These are phyloP conservation scores for Carcina quercana DNA, from an alignment of 2,888 invertebrate species.

Conservation along the genomic window DNA sequence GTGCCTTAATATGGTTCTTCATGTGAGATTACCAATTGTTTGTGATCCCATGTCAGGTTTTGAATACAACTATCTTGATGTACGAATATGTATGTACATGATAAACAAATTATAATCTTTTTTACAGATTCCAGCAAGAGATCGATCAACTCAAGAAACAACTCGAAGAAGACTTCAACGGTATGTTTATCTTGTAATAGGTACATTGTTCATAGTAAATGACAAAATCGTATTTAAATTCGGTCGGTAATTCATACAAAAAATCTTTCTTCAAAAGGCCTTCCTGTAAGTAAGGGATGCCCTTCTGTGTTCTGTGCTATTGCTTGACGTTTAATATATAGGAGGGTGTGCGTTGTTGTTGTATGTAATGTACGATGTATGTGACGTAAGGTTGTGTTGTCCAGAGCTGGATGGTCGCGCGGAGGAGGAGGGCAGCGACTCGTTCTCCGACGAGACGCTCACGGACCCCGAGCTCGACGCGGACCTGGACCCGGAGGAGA, in stretches of 20 bases:
- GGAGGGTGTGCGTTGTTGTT: no score
- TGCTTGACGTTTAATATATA: no score
- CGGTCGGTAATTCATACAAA: no score
- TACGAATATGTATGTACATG: not conserved
- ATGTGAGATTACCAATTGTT: no score
- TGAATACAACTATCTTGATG: no score
- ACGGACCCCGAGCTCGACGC: conserved; percentile 66
- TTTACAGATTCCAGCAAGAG: conserved; percentile 90
- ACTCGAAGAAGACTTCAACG: conserved; percentile 81
- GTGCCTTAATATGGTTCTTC: no score
- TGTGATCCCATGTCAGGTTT: no score
- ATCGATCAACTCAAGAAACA: conserved; percentile 93
- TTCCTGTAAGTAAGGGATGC: no score
- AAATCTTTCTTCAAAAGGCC: no score
- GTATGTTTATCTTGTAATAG: conserved; percentile 35
- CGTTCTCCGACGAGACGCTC: conserved; percentile 63
- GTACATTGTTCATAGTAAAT: no score
- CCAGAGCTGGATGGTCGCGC: conserved; percentile 28
- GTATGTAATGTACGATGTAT: not conserved
- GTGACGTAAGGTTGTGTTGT: not conserved
- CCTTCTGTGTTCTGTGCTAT: no score
- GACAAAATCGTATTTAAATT: no score
- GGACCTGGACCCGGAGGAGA: conserved; percentile 65
- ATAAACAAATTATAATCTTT: conserved; percentile 2
- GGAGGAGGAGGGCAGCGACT: conserved; percentile 48